Conservation (phyloP, 2,888 invertebrate genomes). For the Drosophila limbata region DNA sequence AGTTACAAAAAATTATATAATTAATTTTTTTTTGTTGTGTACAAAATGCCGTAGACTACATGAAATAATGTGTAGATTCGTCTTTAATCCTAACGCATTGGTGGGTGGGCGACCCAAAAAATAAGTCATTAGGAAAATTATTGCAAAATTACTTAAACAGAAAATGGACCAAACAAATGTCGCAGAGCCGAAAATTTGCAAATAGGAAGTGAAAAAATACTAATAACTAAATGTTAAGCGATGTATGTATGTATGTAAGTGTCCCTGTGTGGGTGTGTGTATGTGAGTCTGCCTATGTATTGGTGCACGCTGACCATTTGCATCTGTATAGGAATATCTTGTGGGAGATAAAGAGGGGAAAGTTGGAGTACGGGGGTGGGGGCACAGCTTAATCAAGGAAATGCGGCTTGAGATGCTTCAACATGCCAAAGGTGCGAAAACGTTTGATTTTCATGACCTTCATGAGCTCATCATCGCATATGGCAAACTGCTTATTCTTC, state of each 20-base stretch:
- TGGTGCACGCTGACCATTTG: slow-evolving; percentile 49
- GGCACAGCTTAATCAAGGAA: slow-evolving; percentile 86
- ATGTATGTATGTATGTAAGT: slow-evolving; percentile 31
- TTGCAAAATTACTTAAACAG: slow-evolving; percentile 44
- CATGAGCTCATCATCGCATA: slow-evolving; percentile 95
- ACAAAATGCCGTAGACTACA: slow-evolving; percentile 67
- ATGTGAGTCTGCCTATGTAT: slow-evolving; percentile 19
- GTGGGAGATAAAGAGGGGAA: background rate
- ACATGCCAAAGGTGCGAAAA: slow-evolving; percentile 98
- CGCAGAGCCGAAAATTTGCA: slow-evolving; percentile 59
- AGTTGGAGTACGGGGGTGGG: background rate
- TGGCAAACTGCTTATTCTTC: slow-evolving; percentile 97
- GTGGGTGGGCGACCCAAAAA: slow-evolving; percentile 32
- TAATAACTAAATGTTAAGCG: slow-evolving; percentile 53
- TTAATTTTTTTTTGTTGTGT: slow-evolving; percentile 28
- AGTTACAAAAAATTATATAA: slow-evolving; percentile 66
- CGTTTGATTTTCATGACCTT: slow-evolving; percentile 96
- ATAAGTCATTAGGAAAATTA: slow-evolving; percentile 31
- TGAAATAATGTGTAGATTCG: slow-evolving; percentile 63
- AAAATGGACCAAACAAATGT: slow-evolving; percentile 53
- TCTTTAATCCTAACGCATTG: slow-evolving; percentile 68
- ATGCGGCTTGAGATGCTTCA: slow-evolving; percentile 97
- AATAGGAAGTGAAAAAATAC: slow-evolving; percentile 27
- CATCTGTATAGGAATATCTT: slow-evolving; percentile 57
- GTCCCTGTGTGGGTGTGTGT: slow-evolving; percentile 11